Evolutionary conservation across 1,140 invertebrate species (phyloP).

Genomic region (Nephila pilipes): DNA sequence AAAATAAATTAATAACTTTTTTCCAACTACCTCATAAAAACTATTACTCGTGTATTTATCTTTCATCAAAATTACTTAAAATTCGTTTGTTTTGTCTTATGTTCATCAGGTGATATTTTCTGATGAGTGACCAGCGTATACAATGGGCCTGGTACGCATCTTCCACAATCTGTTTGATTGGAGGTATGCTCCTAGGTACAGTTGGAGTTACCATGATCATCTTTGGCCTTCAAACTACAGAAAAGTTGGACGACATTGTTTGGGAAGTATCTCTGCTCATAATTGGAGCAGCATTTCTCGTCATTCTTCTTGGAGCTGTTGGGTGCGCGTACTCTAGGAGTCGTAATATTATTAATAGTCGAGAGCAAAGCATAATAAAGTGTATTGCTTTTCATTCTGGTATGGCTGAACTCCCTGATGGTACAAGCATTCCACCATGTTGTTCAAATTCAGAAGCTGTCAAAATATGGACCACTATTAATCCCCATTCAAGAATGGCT

Average conservation of each 20-base stretch:
- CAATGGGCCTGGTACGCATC: constrained; percentile 76
- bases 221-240: constrained; percentile 67
- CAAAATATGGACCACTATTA: constrained; percentile 75
- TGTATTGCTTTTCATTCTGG: constrained; percentile 74
- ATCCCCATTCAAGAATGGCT: constrained; percentile 75
- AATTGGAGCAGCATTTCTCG: constrained; percentile 48
- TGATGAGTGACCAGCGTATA: constrained; percentile 64
- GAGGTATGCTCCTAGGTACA: constrained; percentile 70
- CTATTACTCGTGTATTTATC: too few relatives aligned
- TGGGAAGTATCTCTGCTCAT: constrained; percentile 74
- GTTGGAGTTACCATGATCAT: constrained; percentile 72
- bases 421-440: constrained; percentile 60
- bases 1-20: too few relatives aligned
- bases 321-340: constrained; percentile 72
- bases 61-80: too few relatives aligned
- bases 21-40: too few relatives aligned
- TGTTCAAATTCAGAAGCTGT: constrained; percentile 69
- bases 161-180: constrained; percentile 71
- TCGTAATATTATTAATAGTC: constrained; percentile 57
- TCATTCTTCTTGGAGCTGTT: constrained; percentile 61
- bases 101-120: constrained; percentile 30
- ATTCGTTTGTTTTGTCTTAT: neutral
- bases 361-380: constrained; percentile 74
- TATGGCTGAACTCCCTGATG: constrained; percentile 72
- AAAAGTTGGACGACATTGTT: constrained; percentile 69